A percentile compares a stretch with the other conserved stretches of the same genome.
Evolutionary conservation across 2,113 vertebrate species (phyloP).

Genomic region (Ceyx melanurus): DNA sequence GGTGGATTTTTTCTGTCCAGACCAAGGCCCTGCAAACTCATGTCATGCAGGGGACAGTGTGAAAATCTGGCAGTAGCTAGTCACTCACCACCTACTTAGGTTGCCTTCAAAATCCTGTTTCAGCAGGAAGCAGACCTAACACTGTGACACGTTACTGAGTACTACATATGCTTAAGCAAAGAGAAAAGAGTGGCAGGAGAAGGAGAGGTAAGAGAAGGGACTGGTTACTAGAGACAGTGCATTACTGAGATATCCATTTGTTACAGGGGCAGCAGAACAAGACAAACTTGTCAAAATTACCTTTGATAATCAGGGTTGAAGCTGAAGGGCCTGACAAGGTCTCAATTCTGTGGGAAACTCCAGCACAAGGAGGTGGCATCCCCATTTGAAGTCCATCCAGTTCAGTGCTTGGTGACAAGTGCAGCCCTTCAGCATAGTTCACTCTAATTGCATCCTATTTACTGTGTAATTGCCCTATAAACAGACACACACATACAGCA

Average conservation of each 20-base stretch:
- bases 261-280: not conserved
- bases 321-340: not conserved
- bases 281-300: not conserved
- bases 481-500: conserved; percentile 60
- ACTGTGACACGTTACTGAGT: not conserved
- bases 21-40: not conserved
- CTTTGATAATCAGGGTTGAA: not conserved
- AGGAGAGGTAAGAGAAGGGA: not conserved
- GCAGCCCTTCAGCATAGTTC: conserved; percentile 23
- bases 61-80: not conserved
- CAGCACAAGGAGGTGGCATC: not conserved
- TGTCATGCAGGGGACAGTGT: not conserved
- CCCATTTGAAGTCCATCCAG: conserved; percentile 11
- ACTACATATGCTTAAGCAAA: not conserved
- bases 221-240: not conserved
- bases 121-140: not conserved
- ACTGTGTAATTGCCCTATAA: conserved; percentile 65
- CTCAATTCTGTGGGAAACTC: not conserved
- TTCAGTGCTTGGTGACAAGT: conserved; percentile 5
- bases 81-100: not conserved
- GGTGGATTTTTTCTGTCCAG: not conserved
- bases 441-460: conserved; percentile 62
- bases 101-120: not conserved
- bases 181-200: not conserved
- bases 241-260: not conserved